Conservation (phyloP, 2,797 vertebrate species). For the Chelmon rostratus region DNA sequence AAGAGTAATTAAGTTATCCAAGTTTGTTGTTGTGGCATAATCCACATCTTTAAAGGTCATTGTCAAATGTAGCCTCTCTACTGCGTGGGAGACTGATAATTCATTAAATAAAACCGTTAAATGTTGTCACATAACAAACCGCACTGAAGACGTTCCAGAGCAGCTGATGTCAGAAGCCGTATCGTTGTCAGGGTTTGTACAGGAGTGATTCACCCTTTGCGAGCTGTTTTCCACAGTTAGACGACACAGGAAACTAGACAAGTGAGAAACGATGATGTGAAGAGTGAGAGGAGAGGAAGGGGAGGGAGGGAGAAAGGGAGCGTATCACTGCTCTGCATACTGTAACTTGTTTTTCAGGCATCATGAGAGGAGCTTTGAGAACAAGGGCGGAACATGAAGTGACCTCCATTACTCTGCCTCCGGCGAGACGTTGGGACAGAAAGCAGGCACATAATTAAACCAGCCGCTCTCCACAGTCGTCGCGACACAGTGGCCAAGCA, state of each 20-base stretch:
- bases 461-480: constrained; percentile 15
- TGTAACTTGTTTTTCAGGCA: neutral
- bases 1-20: neutral
- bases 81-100: constrained; percentile 27
- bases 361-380: constrained; percentile 26
- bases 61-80: neutral
- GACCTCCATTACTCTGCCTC: constrained; percentile 33
- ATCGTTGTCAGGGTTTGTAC: neutral
- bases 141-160: neutral
- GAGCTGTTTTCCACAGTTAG: neutral
- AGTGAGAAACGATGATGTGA: neutral
- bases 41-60: constrained; percentile 18
- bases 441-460: constrained; percentile 46
- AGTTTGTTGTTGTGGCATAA: neutral
- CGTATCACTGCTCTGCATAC: neutral
- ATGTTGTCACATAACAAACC: neutral
- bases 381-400: constrained; percentile 28
- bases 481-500: constrained; percentile 9
- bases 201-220: constrained; percentile 1
- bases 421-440: constrained; percentile 24
- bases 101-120: constrained; percentile 28
- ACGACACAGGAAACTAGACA: neutral
- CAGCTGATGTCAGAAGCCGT: neutral
- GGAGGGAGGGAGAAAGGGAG: neutral
- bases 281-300: neutral